A percentile compares a stretch with the other conserved stretches of the same genome.
Evolutionary conservation across 1,140 invertebrate species (phyloP).

Genomic region (Physella acuta): DNA sequence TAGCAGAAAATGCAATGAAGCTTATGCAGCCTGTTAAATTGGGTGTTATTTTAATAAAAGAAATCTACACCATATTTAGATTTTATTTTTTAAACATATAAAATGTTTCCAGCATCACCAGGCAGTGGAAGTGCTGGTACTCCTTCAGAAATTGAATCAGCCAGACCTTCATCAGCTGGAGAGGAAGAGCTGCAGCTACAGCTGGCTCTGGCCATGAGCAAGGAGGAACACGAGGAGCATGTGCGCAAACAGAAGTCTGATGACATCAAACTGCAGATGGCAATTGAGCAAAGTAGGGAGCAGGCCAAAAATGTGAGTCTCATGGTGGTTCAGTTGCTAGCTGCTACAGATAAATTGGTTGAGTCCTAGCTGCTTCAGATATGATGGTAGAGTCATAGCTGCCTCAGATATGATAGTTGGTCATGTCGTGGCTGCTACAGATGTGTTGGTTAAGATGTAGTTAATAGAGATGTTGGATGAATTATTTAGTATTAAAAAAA

Average conservation of each 20-base stretch:
- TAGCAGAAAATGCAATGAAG: too few relatives aligned
- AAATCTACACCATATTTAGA: too few relatives aligned
- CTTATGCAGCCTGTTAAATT: too few relatives aligned
- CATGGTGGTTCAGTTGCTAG: not conserved
- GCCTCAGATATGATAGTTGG: too few relatives aligned
- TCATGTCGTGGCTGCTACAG: too few relatives aligned
- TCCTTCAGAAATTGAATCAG: constrained; percentile 82
- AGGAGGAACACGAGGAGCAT: constrained; percentile 97
- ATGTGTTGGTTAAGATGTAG: too few relatives aligned
- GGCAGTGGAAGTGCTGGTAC: constrained; percentile 40
- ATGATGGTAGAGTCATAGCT: too few relatives aligned
- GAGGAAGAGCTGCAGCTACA: constrained; percentile 98
- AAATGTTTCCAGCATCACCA: constrained; percentile 47
- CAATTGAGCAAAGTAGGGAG: constrained; percentile 88
- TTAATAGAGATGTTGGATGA: too few relatives aligned
- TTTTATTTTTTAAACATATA: too few relatives aligned
- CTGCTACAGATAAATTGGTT: not conserved
- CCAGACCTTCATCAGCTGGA: constrained; percentile 89
- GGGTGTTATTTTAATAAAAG: too few relatives aligned
- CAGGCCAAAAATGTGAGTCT: constrained; percentile 36
- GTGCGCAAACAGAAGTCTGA: constrained; percentile 86
- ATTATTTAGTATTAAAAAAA: too few relatives aligned
- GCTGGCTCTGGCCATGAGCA: constrained; percentile 95
- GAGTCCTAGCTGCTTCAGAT: too few relatives aligned
- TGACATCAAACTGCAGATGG: constrained; percentile 75